These are phyloP conservation scores for Chitala chitala DNA, from an alignment of 2,113 vertebrate species.

Conservation along the genomic window DNA sequence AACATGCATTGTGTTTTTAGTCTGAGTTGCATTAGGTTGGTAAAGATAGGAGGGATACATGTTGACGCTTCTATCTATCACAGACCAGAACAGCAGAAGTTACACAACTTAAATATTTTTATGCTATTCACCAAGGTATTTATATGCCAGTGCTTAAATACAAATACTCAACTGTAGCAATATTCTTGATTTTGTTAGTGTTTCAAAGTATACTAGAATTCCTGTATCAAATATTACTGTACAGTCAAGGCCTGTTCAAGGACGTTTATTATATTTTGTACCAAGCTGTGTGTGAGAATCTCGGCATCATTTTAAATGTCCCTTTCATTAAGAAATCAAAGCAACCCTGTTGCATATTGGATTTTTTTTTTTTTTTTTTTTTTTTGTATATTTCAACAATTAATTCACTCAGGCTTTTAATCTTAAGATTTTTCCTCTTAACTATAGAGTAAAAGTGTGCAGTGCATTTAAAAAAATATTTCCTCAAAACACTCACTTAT, in stretches of 20 bases:
- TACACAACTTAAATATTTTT: not conserved
- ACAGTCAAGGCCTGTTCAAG: slow-evolving; percentile 21
- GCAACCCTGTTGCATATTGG: not conserved
- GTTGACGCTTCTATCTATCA: too few species aligned
- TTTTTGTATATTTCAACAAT: not conserved
- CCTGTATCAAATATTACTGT: slow-evolving; percentile 9
- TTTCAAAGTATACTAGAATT: slow-evolving; percentile 9
- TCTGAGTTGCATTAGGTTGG: too few species aligned
- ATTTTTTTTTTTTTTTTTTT: not conserved
- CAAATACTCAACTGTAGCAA: slow-evolving; percentile 12
- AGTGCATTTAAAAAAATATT: too few species aligned
- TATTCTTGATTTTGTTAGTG: not conserved
- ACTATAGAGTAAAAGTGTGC: too few species aligned
- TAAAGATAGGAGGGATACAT: too few species aligned
- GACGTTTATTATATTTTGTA: not conserved
- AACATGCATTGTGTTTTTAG: too few species aligned
- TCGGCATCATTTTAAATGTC: not conserved
- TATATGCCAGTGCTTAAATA: not conserved
- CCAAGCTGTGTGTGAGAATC: slow-evolving; percentile 17
- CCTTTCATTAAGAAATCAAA: not conserved
- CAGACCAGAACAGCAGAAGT: not conserved
- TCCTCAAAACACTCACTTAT: not conserved
- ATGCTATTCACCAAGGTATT: not conserved
- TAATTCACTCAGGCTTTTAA: not conserved
- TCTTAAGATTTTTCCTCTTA: too few species aligned